phyloP scores from a whole-genome alignment of 2,888 invertebrate genomes.

The Synergus japonicus region DNA sequence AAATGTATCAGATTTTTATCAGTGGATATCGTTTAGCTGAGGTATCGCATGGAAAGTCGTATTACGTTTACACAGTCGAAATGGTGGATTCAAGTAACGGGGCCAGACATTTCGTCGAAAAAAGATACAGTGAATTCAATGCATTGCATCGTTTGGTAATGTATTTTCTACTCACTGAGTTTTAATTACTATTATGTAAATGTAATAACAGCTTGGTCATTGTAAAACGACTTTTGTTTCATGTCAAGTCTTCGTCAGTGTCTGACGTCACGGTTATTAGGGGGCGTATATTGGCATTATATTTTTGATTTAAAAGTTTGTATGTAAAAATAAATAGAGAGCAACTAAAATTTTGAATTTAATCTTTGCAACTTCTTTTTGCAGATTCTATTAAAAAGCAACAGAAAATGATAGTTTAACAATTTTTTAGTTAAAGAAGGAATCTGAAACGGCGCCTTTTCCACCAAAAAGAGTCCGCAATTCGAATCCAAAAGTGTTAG shows the following conservation, averaged over 20 bases:
- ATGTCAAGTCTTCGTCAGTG: neutral
- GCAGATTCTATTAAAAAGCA: too few species aligned
- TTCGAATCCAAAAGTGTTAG: constrained; percentile 80
- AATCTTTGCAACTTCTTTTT: constrained; percentile 8
- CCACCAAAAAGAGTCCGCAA: constrained; percentile 81
- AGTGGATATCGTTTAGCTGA: constrained; percentile 76
- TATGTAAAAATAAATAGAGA: neutral
- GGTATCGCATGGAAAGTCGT: constrained; percentile 76
- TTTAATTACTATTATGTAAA: neutral
- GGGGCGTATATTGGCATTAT: neutral
- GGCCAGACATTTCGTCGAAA: constrained; percentile 77
- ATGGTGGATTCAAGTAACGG: constrained; percentile 72
- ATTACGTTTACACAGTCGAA: constrained; percentile 78
- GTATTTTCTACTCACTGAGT: neutral
- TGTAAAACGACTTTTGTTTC: neutral
- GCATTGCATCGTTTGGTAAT: constrained; percentile 79
- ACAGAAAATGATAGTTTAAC: neutral
- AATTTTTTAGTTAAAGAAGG: constrained; percentile 78
- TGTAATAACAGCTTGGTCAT: neutral
- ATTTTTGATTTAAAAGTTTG: neutral
- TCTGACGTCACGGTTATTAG: neutral
- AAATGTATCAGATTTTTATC: constrained; percentile 76
- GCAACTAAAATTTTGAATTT: neutral
- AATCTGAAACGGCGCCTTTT: constrained; percentile 79
- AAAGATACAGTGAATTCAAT: constrained; percentile 81